Evolutionary conservation across 2,888 invertebrate species (phyloP), one percentile per base, ranked within the genome.

Genomic region (Callyntrura guangdongensis): DNA sequence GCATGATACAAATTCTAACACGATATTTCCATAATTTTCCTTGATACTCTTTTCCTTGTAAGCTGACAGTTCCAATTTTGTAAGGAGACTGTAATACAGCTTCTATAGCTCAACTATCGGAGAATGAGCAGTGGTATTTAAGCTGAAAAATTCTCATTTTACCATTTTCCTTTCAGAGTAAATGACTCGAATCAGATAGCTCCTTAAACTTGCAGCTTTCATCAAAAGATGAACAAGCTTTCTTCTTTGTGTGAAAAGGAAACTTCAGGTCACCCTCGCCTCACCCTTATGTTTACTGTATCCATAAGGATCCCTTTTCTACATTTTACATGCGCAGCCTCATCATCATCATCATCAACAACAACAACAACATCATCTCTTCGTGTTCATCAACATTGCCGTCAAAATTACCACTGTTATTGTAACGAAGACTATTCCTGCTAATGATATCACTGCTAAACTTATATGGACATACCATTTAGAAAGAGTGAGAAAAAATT

Each of bases 401-500:
- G 56, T 56, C n/a, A n/a, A 17, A 59, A 69, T 84, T 82, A 56
- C 82, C 20, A 82, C 72, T 64, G 64, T 81, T 53, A 82, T 69
- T 72, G 69, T 81, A 27, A 67, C 61, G 53, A 82, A 69, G 47
- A 81, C 69, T 69, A 59, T 53, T 36, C 47, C 69, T 64, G 20
- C 36, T 56, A 59, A n/a, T 1, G 25, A 79, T 67, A 56, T 82
- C 82, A 53, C 22, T 69, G 49, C 79, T 69, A n/a, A n/a, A 61
- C 14, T 64, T 61, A 61, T 84, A 84, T 49, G 36, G 36, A 2
- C 53, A 77, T 27, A 14, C 77, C 81, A 79, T 81, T 88, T 86
- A 69, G 81, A 22, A 72, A 53, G 69, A 82, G 45, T 82, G 82
- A 77, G 79, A 20, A 49, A 64, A 79, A 77, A 79, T 79, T 85